Conservation (phyloP, 2,797 vertebrate species). For the Petrocephalus sullivani region DNA sequence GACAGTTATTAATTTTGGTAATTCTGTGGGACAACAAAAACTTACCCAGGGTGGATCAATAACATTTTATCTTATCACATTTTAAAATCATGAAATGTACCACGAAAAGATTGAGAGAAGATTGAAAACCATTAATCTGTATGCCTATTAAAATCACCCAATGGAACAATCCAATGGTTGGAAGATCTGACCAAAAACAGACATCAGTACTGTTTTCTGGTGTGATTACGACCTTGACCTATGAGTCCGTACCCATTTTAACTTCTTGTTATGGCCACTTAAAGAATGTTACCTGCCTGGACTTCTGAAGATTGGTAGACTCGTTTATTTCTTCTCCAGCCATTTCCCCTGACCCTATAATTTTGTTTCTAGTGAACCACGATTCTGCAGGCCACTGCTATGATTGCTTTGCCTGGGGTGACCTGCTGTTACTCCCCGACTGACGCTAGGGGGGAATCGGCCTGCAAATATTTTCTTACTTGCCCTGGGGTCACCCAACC, state of each 20-base stretch:
- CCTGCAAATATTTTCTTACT: not conserved
- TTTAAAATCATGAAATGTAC: not conserved
- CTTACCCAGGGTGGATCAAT: too few relatives aligned
- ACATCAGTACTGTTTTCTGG: not conserved
- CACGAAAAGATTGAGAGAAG: not conserved
- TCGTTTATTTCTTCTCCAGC: not conserved
- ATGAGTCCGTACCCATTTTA: not conserved
- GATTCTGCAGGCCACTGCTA: not conserved
- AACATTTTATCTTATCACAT: too few relatives aligned
- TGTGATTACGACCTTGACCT: not conserved
- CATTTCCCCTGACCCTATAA: not conserved
- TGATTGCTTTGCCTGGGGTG: not conserved
- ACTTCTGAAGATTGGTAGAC: not conserved
- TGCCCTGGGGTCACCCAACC: not conserved
- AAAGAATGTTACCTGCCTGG: not conserved
- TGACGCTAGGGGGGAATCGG: not conserved
- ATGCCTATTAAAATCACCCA: not conserved
- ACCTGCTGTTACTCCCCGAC: not conserved
- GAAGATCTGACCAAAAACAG: not conserved
- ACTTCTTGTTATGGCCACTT: not conserved
- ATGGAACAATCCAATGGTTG: not conserved
- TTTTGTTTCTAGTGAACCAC: not conserved
- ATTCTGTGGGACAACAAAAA: too few relatives aligned
- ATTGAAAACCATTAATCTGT: not conserved
- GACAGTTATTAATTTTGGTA: too few relatives aligned